Base-by-base conservation (phyloP, 2,888 invertebrate species). In the Coenonympha arcania region DNA sequence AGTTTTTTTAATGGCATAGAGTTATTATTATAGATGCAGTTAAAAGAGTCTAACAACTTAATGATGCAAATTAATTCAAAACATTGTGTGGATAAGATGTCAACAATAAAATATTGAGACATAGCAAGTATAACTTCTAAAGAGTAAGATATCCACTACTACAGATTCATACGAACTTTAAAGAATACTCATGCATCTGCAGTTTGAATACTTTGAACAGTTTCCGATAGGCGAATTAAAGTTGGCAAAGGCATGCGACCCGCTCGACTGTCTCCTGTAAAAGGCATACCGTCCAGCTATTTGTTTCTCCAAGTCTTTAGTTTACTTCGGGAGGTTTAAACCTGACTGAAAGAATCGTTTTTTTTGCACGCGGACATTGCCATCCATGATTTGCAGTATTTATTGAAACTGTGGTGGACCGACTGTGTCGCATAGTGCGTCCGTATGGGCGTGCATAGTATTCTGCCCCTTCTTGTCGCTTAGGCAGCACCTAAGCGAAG, bases 301-400 rank as follows among this genome's bases (percentile, higher is more conserved):
- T 78, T 79, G 76, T 79, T 79, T 78, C 76, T 74, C 67, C 71
- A 73, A 30, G 65, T 72, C 73, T 67, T 69, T n/a, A n/a, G 74
- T 57, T 64, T 71, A 72, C 72, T 68, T 62, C 56, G 54, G 59
- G 63, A 61, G 69, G 73, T 75, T 74, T 66, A 71, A 72, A 76
- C 77, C 71, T 15, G 11, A 31, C 30, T 68, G 63, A 66, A 71
- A 64, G 70, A 72, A 65, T 73, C 65, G 66, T 63, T 66, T 57
- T 43, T 19, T 13, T 18, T 20, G 30, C 26, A 42, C 37, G 24
- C n/a, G 18, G 22, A 28, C 13, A 8, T 24, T 4, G 8, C 24
- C 24, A 18, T 49, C 11, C 19, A 26, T 42, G 33, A 34, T 15
- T n/a, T n/a, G n/a, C n/a, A n/a, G n/a, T n/a, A n/a, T n/a, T n/a